A percentile compares a stretch with the other conserved stretches of the same genome.
Evolutionary conservation across 2,797 vertebrate species (phyloP).

Genomic region (Macropodus opercularis): DNA sequence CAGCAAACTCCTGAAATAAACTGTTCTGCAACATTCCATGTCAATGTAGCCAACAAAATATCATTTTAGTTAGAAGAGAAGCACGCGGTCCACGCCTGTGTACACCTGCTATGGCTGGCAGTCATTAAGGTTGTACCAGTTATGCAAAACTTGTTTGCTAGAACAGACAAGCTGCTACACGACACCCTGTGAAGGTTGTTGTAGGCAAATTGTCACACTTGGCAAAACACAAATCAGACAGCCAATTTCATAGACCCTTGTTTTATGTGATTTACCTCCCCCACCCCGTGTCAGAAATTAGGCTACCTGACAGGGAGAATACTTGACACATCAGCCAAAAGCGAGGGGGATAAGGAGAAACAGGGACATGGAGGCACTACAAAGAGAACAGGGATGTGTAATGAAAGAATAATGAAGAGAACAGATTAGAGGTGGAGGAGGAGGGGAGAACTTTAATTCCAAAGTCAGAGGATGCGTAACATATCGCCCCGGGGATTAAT

Average conservation of each 20-base stretch:
- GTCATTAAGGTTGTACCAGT: slow-evolving; percentile 8
- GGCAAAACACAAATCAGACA: slow-evolving; percentile 48
- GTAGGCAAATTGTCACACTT: slow-evolving; percentile 36
- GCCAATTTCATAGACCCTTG: slow-evolving; percentile 34
- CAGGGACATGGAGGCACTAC: slow-evolving; percentile 67
- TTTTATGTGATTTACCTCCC: slow-evolving; percentile 48
- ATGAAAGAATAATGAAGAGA: slow-evolving; percentile 80
- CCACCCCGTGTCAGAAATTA: slow-evolving; percentile 53
- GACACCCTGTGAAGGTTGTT: slow-evolving; percentile 22
- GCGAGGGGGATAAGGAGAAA: slow-evolving; percentile 63
- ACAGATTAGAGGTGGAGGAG: slow-evolving; percentile 72
- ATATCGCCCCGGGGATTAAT: slow-evolving; percentile 64
- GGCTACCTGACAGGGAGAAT: slow-evolving; percentile 67
- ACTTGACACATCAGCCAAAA: slow-evolving; percentile 66
- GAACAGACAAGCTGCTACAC: neutral
- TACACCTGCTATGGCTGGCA: too few species aligned
- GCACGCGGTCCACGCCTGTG: too few species aligned
- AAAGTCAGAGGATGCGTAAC: slow-evolving; percentile 75
- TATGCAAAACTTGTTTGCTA: neutral
- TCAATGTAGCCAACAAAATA: too few species aligned
- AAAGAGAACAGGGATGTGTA: slow-evolving; percentile 69
- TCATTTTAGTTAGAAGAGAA: too few species aligned
- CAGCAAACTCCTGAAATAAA: too few species aligned
- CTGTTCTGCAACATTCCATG: too few species aligned
- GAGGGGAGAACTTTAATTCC: slow-evolving; percentile 76